Evolutionary conservation across 2,797 vertebrate genomes (phyloP).

Genomic region (Todus mexicanus): DNA sequence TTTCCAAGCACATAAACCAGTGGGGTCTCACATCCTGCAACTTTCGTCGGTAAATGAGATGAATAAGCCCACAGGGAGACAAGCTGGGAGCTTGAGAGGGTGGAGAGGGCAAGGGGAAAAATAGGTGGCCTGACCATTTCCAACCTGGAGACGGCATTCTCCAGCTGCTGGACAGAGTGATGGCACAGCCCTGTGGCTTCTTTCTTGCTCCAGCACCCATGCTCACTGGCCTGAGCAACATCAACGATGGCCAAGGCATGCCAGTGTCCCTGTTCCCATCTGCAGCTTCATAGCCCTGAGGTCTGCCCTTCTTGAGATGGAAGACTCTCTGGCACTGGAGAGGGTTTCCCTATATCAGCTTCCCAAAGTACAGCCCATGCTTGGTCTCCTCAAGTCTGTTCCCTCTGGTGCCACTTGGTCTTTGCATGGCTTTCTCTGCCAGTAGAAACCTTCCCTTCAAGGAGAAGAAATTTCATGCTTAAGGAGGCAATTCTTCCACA

Average conservation of each 20-base stretch:
- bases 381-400: not conserved
- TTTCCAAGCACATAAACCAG: not conserved
- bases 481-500: not conserved
- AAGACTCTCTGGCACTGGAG: not conserved
- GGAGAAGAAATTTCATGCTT: not conserved
- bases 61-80: not conserved
- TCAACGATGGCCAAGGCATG: not conserved
- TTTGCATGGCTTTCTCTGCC: not conserved
- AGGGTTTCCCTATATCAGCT: not conserved
- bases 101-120: not conserved
- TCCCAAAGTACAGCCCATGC: not conserved
- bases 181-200: not conserved
- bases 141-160: not conserved
- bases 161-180: not conserved
- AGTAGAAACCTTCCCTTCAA: not conserved
- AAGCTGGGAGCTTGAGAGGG: fast-evolving
- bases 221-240: not conserved
- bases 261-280: not conserved
- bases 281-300: not conserved
- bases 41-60: not conserved
- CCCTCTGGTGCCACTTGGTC: not conserved
- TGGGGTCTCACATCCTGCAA: not conserved
- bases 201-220: not conserved
- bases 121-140: not conserved
- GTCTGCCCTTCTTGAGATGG: not conserved